Conservation (phyloP, 2,797 vertebrate species). For the Premnoplex brunnescens region DNA sequence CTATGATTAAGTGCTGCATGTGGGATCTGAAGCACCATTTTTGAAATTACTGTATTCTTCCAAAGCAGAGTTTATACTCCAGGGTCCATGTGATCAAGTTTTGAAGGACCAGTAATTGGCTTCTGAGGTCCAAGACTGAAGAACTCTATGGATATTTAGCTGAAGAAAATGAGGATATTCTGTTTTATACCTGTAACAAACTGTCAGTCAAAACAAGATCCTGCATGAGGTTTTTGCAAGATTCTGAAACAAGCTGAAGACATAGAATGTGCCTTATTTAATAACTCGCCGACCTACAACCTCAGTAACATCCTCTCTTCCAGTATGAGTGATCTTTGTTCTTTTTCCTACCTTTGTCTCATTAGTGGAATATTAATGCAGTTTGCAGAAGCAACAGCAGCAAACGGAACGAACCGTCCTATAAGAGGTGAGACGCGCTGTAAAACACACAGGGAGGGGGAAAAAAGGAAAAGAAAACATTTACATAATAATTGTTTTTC, state of each 20-base stretch:
- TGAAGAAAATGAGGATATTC: background rate
- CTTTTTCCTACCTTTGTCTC: conserved; percentile 89
- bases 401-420: conserved; percentile 96
- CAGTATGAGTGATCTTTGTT: background rate
- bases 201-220: background rate
- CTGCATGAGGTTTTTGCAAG: background rate
- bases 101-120: background rate
- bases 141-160: background rate
- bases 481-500: background rate
- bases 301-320: background rate
- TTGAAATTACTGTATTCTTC: background rate
- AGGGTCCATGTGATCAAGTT: background rate
- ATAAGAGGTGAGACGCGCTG: conserved; percentile 92
- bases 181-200: background rate
- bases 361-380: conserved; percentile 98
- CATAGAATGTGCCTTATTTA: background rate
- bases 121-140: background rate
- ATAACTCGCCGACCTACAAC: background rate
- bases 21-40: background rate
- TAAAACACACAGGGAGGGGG: background rate
- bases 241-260: background rate
- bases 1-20: background rate
- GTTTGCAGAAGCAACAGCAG: conserved; percentile 97
- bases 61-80: background rate
- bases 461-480: background rate